phyloP scores from a whole-genome alignment of 2,888 invertebrate genomes.

The Stegophylla sp. region DNA sequence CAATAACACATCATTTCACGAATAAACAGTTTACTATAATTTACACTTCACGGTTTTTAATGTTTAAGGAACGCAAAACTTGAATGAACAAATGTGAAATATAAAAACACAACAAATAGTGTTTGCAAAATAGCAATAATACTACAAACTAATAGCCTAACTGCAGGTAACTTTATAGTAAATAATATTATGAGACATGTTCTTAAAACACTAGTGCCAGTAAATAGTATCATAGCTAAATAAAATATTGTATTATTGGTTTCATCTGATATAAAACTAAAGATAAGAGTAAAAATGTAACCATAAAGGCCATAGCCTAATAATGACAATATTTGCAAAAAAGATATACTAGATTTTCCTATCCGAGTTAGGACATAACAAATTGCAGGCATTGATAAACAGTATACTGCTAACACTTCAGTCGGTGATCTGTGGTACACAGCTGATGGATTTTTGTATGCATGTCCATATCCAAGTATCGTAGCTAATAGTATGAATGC shows the following conservation, averaged over 20 bases:
- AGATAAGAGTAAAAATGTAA: conserved; percentile 66
- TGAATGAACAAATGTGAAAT: conserved; percentile 68
- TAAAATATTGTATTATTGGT: conserved; percentile 67
- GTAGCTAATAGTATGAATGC: conserved; percentile 64
- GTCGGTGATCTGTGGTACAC: conserved; percentile 63
- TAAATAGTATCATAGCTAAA: conserved; percentile 66
- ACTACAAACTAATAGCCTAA: conserved; percentile 67
- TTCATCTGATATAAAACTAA: conserved; percentile 66
- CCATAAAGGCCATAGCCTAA: conserved; percentile 67
- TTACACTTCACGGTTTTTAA: neutral
- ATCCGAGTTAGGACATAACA: conserved; percentile 64
- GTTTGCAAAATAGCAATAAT: conserved; percentile 66
- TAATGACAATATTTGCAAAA: conserved; percentile 64
- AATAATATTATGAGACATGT: conserved; percentile 66
- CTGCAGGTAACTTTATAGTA: conserved; percentile 66
- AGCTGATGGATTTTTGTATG: conserved; percentile 63
- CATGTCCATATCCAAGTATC: conserved; percentile 65
- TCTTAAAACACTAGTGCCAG: conserved; percentile 67
- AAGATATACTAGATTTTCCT: conserved; percentile 64
- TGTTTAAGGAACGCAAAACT: conserved; percentile 63
- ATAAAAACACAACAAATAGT: conserved; percentile 67
- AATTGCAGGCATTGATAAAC: conserved; percentile 64
- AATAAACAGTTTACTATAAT: neutral
- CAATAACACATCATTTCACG: neutral
- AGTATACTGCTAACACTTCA: conserved; percentile 64